A percentile compares a stretch with the other conserved stretches of the same genome.
phyloP scores from a whole-genome alignment of 2,888 invertebrate species.

The Lycaena phlaeas region DNA sequence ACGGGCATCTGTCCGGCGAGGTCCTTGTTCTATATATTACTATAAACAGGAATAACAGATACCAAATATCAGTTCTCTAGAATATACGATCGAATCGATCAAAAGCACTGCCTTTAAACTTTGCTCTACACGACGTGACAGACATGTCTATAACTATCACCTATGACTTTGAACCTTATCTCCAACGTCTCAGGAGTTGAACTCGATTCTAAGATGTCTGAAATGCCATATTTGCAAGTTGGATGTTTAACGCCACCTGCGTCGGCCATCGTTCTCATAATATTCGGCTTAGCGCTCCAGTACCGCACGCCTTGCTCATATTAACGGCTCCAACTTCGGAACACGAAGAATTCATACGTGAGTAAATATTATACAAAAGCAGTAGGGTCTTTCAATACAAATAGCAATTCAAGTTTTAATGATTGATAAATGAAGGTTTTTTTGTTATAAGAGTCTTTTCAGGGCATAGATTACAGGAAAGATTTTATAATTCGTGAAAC shows the following conservation, averaged over 20 bases:
- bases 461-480: too few species aligned
- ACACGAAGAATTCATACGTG: slow-evolving; percentile 9
- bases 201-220: slow-evolving; percentile 15
- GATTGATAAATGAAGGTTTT: too few species aligned
- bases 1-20: too few species aligned
- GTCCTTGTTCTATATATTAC: too few species aligned
- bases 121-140: slow-evolving; percentile 22
- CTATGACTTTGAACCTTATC: slow-evolving; percentile 9
- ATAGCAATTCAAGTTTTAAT: too few species aligned
- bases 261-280: slow-evolving; percentile 64
- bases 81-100: slow-evolving; percentile 15
- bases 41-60: too few species aligned
- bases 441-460: too few species aligned
- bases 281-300: slow-evolving; percentile 67
- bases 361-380: slow-evolving; percentile 7
- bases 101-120: slow-evolving; percentile 16
- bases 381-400: too few species aligned
- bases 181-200: slow-evolving; percentile 11
- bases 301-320: slow-evolving; percentile 27
- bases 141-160: slow-evolving; percentile 32
- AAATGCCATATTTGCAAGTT: slow-evolving; percentile 35
- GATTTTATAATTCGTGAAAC: too few species aligned
- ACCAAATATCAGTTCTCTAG: background rate
- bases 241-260: slow-evolving; percentile 67
- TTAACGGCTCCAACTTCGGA: slow-evolving; percentile 31